phyloP scores from a whole-genome alignment of 1,140 invertebrate species.

The Camponotus pennsylvanicus region DNA sequence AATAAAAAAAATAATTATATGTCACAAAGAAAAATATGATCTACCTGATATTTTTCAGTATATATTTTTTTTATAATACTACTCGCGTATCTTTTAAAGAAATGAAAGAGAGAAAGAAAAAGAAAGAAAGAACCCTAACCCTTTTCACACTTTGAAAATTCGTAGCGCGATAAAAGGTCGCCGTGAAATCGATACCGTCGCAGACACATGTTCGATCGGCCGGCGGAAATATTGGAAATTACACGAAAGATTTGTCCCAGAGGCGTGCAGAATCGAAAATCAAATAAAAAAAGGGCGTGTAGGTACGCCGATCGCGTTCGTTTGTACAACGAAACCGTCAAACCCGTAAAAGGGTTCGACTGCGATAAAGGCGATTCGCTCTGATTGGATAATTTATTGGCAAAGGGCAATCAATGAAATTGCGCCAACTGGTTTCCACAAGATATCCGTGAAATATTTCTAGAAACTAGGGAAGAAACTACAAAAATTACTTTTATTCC shows the following conservation, averaged over 20 bases:
- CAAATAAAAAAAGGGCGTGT: slow-evolving; percentile 84
- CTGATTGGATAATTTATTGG: slow-evolving; percentile 84
- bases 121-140: slow-evolving; percentile 65
- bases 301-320: slow-evolving; percentile 22
- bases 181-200: slow-evolving; percentile 82
- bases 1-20: not conserved
- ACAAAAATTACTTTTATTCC: not conserved
- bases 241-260: slow-evolving; percentile 83
- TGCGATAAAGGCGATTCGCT: slow-evolving; percentile 78
- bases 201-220: slow-evolving; percentile 72
- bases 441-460: slow-evolving; percentile 40
- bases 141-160: slow-evolving; percentile 78
- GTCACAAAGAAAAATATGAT: not conserved
- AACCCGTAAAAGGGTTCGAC: slow-evolving; percentile 76
- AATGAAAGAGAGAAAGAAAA: not conserved
- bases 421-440: slow-evolving; percentile 10
- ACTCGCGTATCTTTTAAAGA: slow-evolving; percentile 22
- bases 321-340: slow-evolving; percentile 14
- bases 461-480: slow-evolving; percentile 3
- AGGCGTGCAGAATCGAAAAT: slow-evolving; percentile 83
- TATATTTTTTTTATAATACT: slow-evolving; percentile 25
- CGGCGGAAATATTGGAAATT: slow-evolving; percentile 82
- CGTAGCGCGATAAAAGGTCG: slow-evolving; percentile 67
- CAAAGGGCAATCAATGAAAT: slow-evolving; percentile 64
- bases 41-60: not conserved